Conservation (phyloP, 2,888 invertebrate genomes). For the Clepsis dumicolana region DNA sequence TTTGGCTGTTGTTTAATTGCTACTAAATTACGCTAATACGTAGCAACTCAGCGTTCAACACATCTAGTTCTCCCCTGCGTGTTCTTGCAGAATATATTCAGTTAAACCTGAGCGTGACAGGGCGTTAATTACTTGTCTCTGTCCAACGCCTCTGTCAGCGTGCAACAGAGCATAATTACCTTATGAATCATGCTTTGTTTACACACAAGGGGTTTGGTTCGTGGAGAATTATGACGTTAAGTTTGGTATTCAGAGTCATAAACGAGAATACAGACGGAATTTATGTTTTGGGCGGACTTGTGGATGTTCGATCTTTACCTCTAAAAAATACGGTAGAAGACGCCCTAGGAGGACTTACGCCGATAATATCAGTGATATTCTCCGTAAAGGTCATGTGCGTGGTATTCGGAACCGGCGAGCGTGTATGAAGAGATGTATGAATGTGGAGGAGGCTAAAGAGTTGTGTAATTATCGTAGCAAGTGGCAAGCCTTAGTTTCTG, state of each 20-base stretch:
- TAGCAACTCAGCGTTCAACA: not conserved
- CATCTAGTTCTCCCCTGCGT: not conserved
- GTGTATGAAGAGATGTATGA: too few relatives aligned
- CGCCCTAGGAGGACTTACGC: too few relatives aligned
- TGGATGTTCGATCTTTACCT: too few relatives aligned
- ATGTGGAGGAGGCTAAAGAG: too few relatives aligned
- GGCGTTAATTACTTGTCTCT: conserved; percentile 27
- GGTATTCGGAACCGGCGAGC: too few relatives aligned
- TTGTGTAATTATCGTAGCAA: too few relatives aligned
- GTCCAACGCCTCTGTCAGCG: conserved; percentile 23
- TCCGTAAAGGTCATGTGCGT: too few relatives aligned
- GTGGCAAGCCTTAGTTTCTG: too few relatives aligned
- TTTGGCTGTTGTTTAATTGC: too few relatives aligned
- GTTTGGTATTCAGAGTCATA: not conserved
- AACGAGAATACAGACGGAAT: not conserved
- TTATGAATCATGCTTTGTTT: conserved; percentile 9
- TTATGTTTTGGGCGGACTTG: not conserved
- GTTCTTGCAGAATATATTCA: not conserved
- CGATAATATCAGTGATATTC: too few relatives aligned
- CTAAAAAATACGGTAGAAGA: too few relatives aligned
- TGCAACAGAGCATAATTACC: conserved; percentile 30
- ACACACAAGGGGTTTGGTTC: not conserved
- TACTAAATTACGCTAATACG: not conserved
- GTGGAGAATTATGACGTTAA: not conserved
- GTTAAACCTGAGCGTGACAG: conserved; percentile 12